phyloP scores from a whole-genome alignment of 1,140 invertebrate genomes.

The Psilanteris sp. region DNA sequence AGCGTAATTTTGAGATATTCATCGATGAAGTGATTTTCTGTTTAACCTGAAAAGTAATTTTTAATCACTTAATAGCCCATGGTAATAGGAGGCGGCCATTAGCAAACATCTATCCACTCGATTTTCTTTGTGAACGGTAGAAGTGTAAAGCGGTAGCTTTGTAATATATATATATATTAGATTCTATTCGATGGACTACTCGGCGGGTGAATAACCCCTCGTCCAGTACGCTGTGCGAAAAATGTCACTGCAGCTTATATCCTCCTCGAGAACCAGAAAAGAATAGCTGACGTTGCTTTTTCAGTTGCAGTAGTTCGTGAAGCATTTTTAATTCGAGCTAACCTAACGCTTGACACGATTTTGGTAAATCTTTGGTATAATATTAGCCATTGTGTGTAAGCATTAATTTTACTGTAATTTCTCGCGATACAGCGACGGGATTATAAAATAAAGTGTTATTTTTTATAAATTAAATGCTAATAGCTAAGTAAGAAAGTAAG shows the following conservation, averaged over 20 bases:
- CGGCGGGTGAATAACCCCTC: constrained; percentile 42
- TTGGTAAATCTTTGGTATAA: constrained; percentile 26
- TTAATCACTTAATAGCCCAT: background rate
- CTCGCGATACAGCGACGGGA: no score
- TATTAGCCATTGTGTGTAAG: no score
- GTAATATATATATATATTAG: constrained; percentile 31
- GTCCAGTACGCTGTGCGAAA: constrained; percentile 35
- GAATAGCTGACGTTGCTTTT: constrained; percentile 50
- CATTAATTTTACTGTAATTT: no score
- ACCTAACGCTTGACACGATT: constrained; percentile 42
- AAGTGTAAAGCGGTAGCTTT: constrained; percentile 21
- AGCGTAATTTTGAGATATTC: no score
- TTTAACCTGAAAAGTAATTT: no score
- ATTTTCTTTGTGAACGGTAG: constrained; percentile 24
- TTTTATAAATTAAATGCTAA: no score
- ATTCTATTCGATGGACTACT: constrained; percentile 48
- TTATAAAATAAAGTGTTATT: no score
- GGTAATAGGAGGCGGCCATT: constrained; percentile 6
- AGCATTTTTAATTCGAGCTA: constrained; percentile 27
- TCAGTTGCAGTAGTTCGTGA: constrained; percentile 10
- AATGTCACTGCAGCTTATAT: constrained; percentile 51
- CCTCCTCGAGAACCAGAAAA: constrained; percentile 49
- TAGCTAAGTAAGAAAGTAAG: no score
- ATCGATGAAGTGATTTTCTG: no score
- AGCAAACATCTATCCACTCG: constrained; percentile 39